Evolutionary conservation across 2,888 invertebrate species (phyloP), one percentile per base, ranked within the genome.

Genomic region (Sphaerophoria rueppellii): DNA sequence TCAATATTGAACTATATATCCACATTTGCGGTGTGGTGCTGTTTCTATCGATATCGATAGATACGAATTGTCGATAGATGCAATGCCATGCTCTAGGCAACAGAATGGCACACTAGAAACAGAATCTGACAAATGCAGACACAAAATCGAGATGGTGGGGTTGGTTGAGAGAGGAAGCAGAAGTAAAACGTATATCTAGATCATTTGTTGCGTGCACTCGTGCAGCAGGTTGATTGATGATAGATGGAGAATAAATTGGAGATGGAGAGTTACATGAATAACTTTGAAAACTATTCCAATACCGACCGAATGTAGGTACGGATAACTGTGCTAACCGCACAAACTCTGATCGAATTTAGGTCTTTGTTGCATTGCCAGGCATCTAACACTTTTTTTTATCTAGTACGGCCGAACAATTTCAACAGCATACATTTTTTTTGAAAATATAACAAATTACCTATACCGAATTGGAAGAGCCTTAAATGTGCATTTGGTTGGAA

Each of bases 401-500:
- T 24, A 24, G 70, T 58, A 71, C 57, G 69, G 65, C 32, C 71
- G 24, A 79, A 70, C 70, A 65, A 63, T 43, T 73, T 57, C 14
- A 82, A 60, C 72, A 77, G 11, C 14, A 46, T 35, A 12, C n/a
- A n/a, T 0, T 16, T 60, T 72, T 73, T 60, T 43, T 69, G 40
- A 61, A 61, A 60, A 63, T 46, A 63, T 34, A 46, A 46, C 46
- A 60, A n/a, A 43, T 43, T 16, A 50, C 14, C 14, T 11, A 46
- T 32, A 65, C 35, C 35, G 57, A 43, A 34, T 69, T 46, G 37
- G 54, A 70, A 75, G 57, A 82, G 50, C 43, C 55, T 73, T 43
- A 73, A 74, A 82, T 78, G 79, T 82, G 82, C 74, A 82, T 58
- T 74, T 82, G 70, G 58, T 58, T 74, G 82, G 78, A 82, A 82